A percentile compares a stretch with the other conserved stretches of the same genome.
Conservation (phyloP, 2,113 vertebrate species). For the Tautogolabrus adspersus region DNA sequence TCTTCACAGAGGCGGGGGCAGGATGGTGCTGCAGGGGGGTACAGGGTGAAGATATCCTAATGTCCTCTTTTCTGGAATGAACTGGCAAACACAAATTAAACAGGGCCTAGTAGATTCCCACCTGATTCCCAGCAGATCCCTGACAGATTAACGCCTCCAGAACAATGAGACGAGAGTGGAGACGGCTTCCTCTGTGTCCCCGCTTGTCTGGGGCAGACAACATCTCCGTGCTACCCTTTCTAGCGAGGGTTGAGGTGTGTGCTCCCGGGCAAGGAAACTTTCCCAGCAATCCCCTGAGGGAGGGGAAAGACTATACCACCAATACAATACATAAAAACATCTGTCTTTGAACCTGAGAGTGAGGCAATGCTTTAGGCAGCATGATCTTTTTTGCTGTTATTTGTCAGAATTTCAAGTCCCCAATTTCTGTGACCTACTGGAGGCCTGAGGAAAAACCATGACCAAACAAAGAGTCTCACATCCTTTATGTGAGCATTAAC, state of each 20-base stretch:
- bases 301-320: constrained; percentile 36
- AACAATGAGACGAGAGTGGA: constrained; percentile 80
- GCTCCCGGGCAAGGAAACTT: constrained; percentile 60
- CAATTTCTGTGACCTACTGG: constrained; percentile 32
- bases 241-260: constrained; percentile 62
- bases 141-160: constrained; percentile 78
- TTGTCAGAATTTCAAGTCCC: constrained; percentile 64
- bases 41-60: constrained; percentile 48
- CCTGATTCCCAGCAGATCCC: constrained; percentile 79
- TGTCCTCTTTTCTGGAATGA: constrained; percentile 40
- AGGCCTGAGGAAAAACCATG: constrained; percentile 41
- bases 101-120: constrained; percentile 72
- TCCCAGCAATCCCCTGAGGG: constrained; percentile 73
- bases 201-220: constrained; percentile 58
- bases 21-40: constrained; percentile 51
- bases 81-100: constrained; percentile 59
- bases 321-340: constrained; percentile 38
- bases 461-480: constrained; percentile 56
- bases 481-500: constrained; percentile 49
- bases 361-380: not conserved
- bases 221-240: constrained; percentile 68
- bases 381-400: constrained; percentile 6
- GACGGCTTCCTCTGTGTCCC: constrained; percentile 73
- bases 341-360: constrained; percentile 19
- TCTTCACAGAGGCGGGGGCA: constrained; percentile 58